Conservation (phyloP, 37 sponge, comb jelly and placozoan species). For the Tethya wilhelma region DNA sequence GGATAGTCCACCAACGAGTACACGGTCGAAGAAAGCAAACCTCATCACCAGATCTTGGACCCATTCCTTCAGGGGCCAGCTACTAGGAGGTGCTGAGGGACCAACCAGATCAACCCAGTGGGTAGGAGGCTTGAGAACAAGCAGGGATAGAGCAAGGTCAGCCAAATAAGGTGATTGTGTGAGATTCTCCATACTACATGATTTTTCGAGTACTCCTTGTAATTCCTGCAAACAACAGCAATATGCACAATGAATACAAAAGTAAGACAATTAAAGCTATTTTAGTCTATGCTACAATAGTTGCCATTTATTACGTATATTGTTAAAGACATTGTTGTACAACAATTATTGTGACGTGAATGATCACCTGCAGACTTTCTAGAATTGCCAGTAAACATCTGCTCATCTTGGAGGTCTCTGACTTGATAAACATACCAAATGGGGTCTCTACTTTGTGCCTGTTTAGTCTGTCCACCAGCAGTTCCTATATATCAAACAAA, state of each 20-base stretch:
- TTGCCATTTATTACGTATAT: neutral
- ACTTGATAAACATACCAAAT: slow-evolving; percentile 49
- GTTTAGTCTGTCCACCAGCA: slow-evolving; percentile 34
- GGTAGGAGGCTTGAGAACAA: slow-evolving; percentile 31
- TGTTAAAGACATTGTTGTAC: neutral
- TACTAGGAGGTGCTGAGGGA: slow-evolving; percentile 43
- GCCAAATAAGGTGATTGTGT: slow-evolving; percentile 35
- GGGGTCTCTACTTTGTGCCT: slow-evolving; percentile 17
- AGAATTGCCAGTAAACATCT: slow-evolving; percentile 23
- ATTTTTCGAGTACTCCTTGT: neutral
- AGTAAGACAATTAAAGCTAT: neutral
- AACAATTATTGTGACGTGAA: neutral
- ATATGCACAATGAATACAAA: neutral
- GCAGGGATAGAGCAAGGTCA: slow-evolving; percentile 40
- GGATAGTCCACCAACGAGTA: slow-evolving; percentile 53
- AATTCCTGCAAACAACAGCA: slow-evolving; percentile 49
- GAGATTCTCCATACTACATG: slow-evolving; percentile 35
- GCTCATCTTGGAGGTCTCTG: slow-evolving; percentile 38
- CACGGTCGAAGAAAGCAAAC: slow-evolving; percentile 56
- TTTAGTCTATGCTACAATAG: neutral
- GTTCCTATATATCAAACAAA: slow-evolving; percentile 19
- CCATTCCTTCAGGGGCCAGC: slow-evolving; percentile 68
- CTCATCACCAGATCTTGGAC: slow-evolving; percentile 52
- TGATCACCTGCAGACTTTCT: slow-evolving; percentile 16
- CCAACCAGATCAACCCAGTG: slow-evolving; percentile 59